Base-by-base conservation (phyloP, 2,888 invertebrate species). In the Drosophila anomelani region DNA sequence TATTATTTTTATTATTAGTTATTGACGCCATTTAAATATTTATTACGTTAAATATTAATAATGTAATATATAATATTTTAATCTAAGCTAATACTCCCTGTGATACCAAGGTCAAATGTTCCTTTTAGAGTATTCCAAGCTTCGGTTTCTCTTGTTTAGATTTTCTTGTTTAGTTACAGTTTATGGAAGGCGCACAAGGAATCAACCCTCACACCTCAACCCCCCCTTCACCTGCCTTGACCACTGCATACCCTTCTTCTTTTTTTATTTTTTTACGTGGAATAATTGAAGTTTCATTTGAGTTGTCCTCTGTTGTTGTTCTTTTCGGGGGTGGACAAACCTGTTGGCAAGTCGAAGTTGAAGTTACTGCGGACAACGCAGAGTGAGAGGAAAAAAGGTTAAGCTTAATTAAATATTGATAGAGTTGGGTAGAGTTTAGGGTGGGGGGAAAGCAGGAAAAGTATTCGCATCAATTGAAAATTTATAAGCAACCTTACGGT, bases 261-360 rank as follows among this genome's bases (percentile, higher is more conserved):
- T 53, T 57, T 60, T 58, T 68, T 71, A 76, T 80, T 87, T 85
- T 84, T 85, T 85, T 88, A 86, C 86, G 86, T 86, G 86, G 88
- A 88, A 86, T 86, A 86, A 88, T 86, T 86, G 86, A 88, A 86
- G 86, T 88, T 85, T 85, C 85, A 85, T 85, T 79, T 77, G 76
- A 83, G 78, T 80, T 80, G 77, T 72, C 66, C 69, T 61, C 57
- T 67, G 54, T 66, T 74, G 64, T 60, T 66, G 46, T 64, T 57
- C 36, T 51, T 61, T 46, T 55, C 20, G 36, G 60, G 41, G 51
- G 53, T 60, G 58, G 43, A 57, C 56, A 66, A 44, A 63, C 63
- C 63, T 49, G 36, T 23, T 23, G 36, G 15, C 39, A 71, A 73
- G 59, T 69, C 44, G 36, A 39, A 61, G 53, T 32, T 54, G 64